Evolutionary conservation across 92 coral and sea anemone genomes (phyloP).

Genomic region (Ricordea florida): DNA sequence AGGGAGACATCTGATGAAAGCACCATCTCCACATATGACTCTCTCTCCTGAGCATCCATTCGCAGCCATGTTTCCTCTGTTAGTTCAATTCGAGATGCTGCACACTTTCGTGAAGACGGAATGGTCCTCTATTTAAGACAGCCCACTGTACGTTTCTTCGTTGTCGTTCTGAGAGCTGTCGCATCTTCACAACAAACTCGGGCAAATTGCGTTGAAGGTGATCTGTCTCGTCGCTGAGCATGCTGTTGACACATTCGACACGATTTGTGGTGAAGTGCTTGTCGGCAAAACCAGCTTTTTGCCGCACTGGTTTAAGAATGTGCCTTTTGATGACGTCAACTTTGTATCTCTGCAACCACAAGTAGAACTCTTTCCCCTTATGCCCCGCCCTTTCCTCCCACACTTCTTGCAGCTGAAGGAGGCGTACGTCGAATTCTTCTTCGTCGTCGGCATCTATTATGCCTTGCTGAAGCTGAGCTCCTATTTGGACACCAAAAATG

Average conservation of each 20-base stretch:
- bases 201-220: background rate
- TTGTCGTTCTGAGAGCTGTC: constrained; percentile 10
- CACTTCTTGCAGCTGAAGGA: constrained; percentile 4
- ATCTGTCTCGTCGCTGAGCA: background rate
- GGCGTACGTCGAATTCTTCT: constrained; percentile 33
- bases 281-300: constrained; percentile 14
- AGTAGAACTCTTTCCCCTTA: constrained; percentile 10
- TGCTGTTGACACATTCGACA: constrained; percentile 27
- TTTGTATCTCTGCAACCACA: constrained; percentile 28
- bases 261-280: background rate
- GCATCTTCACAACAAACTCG: background rate
- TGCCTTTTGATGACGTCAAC: background rate
- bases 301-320: constrained; percentile 16
- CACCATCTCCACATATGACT: too few species aligned
- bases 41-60: constrained; percentile 12
- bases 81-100: constrained; percentile 1
- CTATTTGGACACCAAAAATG: constrained; percentile 42
- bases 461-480: constrained; percentile 32
- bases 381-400: constrained; percentile 19
- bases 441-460: constrained; percentile 30
- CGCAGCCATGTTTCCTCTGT: background rate
- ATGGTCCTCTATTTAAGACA: constrained; percentile 29
- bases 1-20: too few species aligned
- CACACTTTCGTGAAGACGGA: background rate
- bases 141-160: constrained; percentile 20